Evolutionary conservation across 2,797 vertebrate species (phyloP).

Genomic region (Esox lucius): DNA sequence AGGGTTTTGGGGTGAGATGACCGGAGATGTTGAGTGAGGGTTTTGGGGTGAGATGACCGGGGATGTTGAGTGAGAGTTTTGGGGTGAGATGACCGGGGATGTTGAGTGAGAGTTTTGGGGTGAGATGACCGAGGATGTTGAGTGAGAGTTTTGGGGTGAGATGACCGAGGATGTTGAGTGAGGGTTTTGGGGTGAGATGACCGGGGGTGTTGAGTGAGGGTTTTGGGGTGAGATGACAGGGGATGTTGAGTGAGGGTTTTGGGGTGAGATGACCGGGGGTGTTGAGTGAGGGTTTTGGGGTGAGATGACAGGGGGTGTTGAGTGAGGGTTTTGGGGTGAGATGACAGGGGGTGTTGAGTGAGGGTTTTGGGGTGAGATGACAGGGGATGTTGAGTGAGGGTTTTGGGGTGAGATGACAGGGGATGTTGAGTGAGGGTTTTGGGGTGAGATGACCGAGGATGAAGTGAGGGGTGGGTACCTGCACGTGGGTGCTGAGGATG

Average conservation of each 20-base stretch:
- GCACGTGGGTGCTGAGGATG: slow-evolving; percentile 72
- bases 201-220: not conserved
- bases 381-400: not conserved
- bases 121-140: too few relatives aligned
- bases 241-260: not conserved
- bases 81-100: too few relatives aligned
- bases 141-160: not conserved
- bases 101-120: not conserved
- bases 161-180: slow-evolving; percentile 7
- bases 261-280: not conserved
- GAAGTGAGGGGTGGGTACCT: slow-evolving; percentile 79
- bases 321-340: too few relatives aligned
- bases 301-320: too few relatives aligned
- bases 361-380: slow-evolving; percentile 34
- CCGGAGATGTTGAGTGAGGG: not conserved
- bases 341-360: slow-evolving; percentile 28
- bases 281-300: too few relatives aligned
- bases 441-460: not conserved
- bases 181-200: too few relatives aligned
- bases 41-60: not conserved
- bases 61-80: too few relatives aligned
- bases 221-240: too few relatives aligned
- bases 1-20: not conserved
- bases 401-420: too few relatives aligned
- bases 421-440: not conserved